Evolutionary conservation across 2,797 vertebrate species (phyloP), one percentile per base, ranked within the genome.

Genomic region (Allobates femoralis): DNA sequence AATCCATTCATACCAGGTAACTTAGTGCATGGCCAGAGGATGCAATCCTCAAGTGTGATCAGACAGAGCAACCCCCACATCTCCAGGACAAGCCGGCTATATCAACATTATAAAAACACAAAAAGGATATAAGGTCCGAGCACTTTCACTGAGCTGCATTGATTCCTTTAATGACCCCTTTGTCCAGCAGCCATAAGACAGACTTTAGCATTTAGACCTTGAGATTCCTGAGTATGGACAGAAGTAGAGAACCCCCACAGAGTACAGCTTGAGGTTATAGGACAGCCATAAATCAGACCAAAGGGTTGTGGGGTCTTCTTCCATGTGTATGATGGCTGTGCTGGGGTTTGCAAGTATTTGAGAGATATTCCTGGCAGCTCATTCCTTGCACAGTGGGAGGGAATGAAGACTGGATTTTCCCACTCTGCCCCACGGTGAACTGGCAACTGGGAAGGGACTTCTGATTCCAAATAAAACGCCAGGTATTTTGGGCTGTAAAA

Each of bases 401-500:
- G 32, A 26, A 19, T 16, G 51, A 53, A 73, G 64, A 46, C 16
- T 58, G n/a, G 10, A 3, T 50, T 37, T 69, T 79, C 62, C 74
- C 34, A 85, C 26, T 73, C 46, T 28, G 37, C 53, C 73, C n/a
- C 55, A 53, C 46, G 28, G 67, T 53, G 60, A 37, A 19, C 55
- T 30, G 21, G 41, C 76, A 79, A 51, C 37, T 41, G 28, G 66
- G 28, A 60, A 69, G 64, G 30, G 18, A 26, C 5, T 30, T 55
- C 78, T n/a, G 14, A 83, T 18, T 73, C 58, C 71, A 87, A 83
- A 87, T 84, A 84, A 84, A 74, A 83, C 62, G 56, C 19, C 58
- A 83, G 78, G 86, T 87, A 84, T 87, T 87, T 87, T 79, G 55
- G 66, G 86, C 75, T 73, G 86, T 88, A 88, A 88, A 88, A 75